Conservation (phyloP, 2,797 vertebrate species). For the Etheostoma perlongum region DNA sequence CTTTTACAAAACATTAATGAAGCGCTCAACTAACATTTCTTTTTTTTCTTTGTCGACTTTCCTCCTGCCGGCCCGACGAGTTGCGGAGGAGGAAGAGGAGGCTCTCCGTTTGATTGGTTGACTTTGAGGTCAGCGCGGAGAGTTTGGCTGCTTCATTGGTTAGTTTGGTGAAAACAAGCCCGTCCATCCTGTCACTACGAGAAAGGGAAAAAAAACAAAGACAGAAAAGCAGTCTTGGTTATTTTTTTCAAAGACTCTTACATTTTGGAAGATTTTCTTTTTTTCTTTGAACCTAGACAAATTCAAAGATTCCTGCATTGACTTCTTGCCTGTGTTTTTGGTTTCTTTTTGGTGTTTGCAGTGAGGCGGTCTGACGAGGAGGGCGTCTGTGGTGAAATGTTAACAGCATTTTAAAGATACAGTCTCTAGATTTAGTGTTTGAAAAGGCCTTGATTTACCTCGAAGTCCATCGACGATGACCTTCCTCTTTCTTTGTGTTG, state of each 20-base stretch:
- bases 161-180: slow-evolving; percentile 61
- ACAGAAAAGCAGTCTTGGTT: slow-evolving; percentile 33
- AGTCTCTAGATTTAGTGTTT: too few relatives aligned
- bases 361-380: too few relatives aligned
- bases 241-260: slow-evolving; percentile 9
- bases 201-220: slow-evolving; percentile 16
- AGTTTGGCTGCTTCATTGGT: slow-evolving; percentile 57
- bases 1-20: slow-evolving; percentile 77
- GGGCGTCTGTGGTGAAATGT: too few relatives aligned
- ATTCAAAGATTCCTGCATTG: not conserved
- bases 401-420: too few relatives aligned
- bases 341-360: too few relatives aligned
- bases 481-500: too few relatives aligned
- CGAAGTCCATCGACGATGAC: too few relatives aligned
- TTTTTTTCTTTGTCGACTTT: slow-evolving; percentile 59
- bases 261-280: slow-evolving; percentile 6
- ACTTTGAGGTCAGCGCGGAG: slow-evolving; percentile 68
- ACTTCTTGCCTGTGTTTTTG: not conserved
- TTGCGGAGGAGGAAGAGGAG: slow-evolving; percentile 89
- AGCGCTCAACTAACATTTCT: slow-evolving; percentile 63
- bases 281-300: slow-evolving; percentile 12
- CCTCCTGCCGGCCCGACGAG: slow-evolving; percentile 85
- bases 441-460: too few relatives aligned
- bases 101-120: slow-evolving; percentile 70
- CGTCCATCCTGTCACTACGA: slow-evolving; percentile 20